Base-by-base conservation (phyloP, 2,888 invertebrate species). In the Orthonevra nobilis region DNA sequence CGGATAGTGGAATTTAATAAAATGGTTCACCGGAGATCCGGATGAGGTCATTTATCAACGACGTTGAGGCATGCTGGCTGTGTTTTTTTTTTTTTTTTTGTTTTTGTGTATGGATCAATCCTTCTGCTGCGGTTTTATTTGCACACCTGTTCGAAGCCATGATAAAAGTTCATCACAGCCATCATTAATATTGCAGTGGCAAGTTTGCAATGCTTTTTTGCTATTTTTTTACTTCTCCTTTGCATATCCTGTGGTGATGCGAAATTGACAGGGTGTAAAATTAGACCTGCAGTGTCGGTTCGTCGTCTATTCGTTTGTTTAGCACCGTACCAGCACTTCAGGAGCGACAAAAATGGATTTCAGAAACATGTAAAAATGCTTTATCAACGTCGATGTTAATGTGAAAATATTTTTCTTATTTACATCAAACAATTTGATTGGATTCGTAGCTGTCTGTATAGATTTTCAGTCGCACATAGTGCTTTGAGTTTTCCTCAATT, bases 181-280 rank as follows among this genome's bases (percentile, higher is more conserved):
- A 72, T 64, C 77, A 79, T 79, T 79, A 79, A 79, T 79, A 79
- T 64, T 79, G 64, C 77, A 79, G 60, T 72, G 77, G 77, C 64
- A 79, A 79, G 64, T 66, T 72, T 52, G 66, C 72, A 60, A 72
- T 79, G 72, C 60, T 64, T 64, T 70, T 70, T 70, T 15, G n/a
- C 10, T n/a, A 10, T 32, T 44, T 42, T 50, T 10, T 12, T 34
- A 34, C 30, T 36, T 50, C 23, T 34, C 30, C 20, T 48, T 4
- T 28, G 46, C 36, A 74, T 46, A 30, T 56, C 19, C 42, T 54
- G 46, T 28, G 40, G 54, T 42, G 52, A 50, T 6, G 36, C 50
- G 6, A 44, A 50, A 56, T 38, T 70, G 75, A 64, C 75, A 70
- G 75, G 54, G 63, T 70, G 63, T 63, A 50, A 77, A 77, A 77